Conservation (phyloP, 2,113 vertebrate species). For the Paramisgurnus dabryanus region DNA sequence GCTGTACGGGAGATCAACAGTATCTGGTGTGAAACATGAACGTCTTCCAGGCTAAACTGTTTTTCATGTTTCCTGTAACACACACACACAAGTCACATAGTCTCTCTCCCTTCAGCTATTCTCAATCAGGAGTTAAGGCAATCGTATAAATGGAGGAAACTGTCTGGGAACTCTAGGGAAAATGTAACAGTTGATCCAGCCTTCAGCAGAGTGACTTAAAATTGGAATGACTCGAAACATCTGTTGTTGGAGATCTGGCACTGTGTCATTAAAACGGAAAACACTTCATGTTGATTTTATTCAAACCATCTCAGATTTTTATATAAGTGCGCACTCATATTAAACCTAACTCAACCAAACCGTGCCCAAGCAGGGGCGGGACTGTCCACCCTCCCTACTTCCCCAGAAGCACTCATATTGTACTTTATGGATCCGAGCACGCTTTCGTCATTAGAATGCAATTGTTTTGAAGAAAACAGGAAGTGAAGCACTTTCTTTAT, state of each 20-base stretch:
- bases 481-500: too few species aligned
- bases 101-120: conserved; percentile 41
- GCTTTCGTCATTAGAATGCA: too few species aligned
- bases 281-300: too few species aligned
- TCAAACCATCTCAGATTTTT: too few species aligned
- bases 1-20: conserved; percentile 58
- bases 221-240: conserved; percentile 17
- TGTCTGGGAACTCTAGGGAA: conserved; percentile 2
- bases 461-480: too few species aligned
- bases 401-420: too few species aligned
- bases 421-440: too few species aligned
- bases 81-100: conserved; percentile 13
- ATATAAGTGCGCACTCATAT: too few species aligned
- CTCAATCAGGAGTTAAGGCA: conserved; percentile 60
- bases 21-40: conserved; percentile 65
- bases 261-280: not conserved
- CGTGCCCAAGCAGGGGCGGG: too few species aligned
- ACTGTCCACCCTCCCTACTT: too few species aligned
- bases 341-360: too few species aligned
- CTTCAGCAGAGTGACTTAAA: not conserved
- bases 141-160: conserved; percentile 60
- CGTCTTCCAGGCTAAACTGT: conserved; percentile 57
- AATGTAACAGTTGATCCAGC: conserved; percentile 1
- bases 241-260: conserved; percentile 12
- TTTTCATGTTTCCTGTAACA: conserved; percentile 65